phyloP scores from a whole-genome alignment of 2,797 vertebrate species.

The Peromyscus nudipes region DNA sequence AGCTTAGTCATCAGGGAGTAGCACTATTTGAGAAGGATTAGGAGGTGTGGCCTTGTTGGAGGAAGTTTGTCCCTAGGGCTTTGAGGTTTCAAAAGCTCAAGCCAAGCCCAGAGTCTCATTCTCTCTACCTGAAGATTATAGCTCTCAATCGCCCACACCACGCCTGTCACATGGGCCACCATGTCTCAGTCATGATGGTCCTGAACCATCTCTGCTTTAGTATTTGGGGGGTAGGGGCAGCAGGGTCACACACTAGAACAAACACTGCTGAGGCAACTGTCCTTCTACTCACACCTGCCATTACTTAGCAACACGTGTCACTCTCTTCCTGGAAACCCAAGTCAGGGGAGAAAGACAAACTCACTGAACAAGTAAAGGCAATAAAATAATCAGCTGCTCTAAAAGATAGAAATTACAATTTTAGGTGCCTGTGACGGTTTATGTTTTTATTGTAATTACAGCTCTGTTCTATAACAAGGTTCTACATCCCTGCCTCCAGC shows the following conservation, averaged over 20 bases:
- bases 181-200: neutral
- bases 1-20: neutral
- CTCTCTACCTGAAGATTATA: neutral
- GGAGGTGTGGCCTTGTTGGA: neutral
- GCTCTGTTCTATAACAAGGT: neutral
- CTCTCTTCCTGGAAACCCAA: neutral
- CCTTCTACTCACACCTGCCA: neutral
- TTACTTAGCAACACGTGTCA: neutral
- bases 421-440: neutral
- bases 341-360: neutral
- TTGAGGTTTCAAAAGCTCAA: neutral
- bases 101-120: neutral
- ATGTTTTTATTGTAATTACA: neutral
- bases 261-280: neutral
- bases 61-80: neutral
- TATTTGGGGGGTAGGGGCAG: accelerated
- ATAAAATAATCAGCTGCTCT: neutral
- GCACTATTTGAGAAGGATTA: neutral
- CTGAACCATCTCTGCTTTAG: neutral
- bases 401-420: slow-evolving; percentile 1
- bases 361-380: neutral
- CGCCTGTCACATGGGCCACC: neutral
- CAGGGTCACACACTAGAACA: neutral
- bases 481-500: neutral
- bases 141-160: neutral